phyloP scores from a whole-genome alignment of 2,888 invertebrate genomes.

The Sericinus montela region DNA sequence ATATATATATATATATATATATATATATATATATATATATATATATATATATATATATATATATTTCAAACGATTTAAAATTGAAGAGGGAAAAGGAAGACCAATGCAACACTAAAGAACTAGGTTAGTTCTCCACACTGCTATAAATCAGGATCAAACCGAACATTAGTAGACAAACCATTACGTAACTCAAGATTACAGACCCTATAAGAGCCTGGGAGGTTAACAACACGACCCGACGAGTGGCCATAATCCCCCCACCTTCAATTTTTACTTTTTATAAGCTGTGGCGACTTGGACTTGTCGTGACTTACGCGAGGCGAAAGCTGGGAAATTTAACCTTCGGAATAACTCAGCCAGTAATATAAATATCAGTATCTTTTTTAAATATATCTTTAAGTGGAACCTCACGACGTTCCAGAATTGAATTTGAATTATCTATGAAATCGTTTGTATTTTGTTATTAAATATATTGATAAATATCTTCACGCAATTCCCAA shows the following conservation, averaged over 20 bases:
- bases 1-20: too few relatives aligned
- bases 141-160: too few relatives aligned
- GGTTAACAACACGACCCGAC: background rate
- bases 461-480: too few relatives aligned
- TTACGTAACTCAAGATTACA: constrained; percentile 6
- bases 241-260: constrained; percentile 9
- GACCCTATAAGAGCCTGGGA: background rate
- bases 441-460: background rate
- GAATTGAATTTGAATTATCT: background rate
- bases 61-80: too few relatives aligned
- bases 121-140: too few relatives aligned
- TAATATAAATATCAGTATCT: background rate
- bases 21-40: too few relatives aligned
- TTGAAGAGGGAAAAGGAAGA: too few relatives aligned
- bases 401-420: constrained; percentile 1
- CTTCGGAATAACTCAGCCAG: background rate
- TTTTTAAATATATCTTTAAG: background rate
- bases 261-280: constrained; percentile 12
- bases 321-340: constrained; percentile 5
- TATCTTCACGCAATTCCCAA: too few relatives aligned
- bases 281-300: background rate
- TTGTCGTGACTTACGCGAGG: constrained; percentile 11
- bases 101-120: too few relatives aligned
- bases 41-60: too few relatives aligned
- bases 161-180: background rate